These are phyloP conservation scores for Notothenia rossii DNA, from an alignment of 2,113 vertebrate species.

Conservation along the genomic window DNA sequence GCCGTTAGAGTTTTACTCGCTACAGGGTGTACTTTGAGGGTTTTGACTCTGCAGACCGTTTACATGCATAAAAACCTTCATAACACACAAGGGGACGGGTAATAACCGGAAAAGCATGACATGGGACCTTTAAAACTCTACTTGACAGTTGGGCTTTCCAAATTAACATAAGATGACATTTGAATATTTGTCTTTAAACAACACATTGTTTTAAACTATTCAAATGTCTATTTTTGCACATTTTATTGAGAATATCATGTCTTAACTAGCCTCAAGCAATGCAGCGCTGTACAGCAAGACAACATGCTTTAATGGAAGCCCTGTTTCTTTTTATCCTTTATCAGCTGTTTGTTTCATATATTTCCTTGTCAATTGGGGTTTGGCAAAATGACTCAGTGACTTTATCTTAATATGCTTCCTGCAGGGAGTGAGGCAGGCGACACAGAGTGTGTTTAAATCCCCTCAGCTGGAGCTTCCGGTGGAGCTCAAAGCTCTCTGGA, in stretches of 20 bases:
- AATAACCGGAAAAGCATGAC: no score
- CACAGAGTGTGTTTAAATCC: constrained; percentile 51
- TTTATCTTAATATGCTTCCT: constrained; percentile 36
- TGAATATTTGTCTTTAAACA: no score
- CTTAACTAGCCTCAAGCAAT: not conserved
- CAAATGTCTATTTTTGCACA: not conserved
- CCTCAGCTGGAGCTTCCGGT: constrained; percentile 35
- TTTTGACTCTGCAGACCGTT: no score
- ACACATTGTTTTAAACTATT: no score
- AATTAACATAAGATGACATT: no score
- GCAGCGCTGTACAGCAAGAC: not conserved
- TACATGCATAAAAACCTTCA: no score
- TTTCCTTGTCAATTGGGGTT: constrained; percentile 23
- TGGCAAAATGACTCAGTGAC: constrained; percentile 25
- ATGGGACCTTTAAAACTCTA: not conserved
- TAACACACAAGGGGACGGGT: no score
- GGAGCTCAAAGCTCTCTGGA: constrained; percentile 34
- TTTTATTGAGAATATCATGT: not conserved
- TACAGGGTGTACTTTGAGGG: no score
- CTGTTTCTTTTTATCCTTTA: not conserved
- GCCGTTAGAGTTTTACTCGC: no score
- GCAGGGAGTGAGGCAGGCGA: constrained; percentile 25
- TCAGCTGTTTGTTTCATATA: constrained; percentile 18
- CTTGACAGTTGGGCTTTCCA: not conserved
- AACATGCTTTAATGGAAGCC: not conserved